Conservation (phyloP, 1,140 invertebrate species). For the Pogonus chalceus region DNA sequence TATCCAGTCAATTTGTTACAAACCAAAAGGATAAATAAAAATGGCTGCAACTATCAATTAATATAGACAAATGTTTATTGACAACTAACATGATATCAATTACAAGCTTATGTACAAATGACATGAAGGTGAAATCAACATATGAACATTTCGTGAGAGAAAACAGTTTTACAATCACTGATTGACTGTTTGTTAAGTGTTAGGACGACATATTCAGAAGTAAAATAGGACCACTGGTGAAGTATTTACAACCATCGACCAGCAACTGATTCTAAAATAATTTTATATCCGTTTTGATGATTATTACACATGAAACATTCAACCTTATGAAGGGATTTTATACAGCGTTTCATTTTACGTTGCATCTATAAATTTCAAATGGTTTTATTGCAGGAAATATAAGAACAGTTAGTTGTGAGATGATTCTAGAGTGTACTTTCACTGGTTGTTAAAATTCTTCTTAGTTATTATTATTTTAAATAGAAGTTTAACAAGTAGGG, state of each 20-base stretch:
- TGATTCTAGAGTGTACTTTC: not conserved
- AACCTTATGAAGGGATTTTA: not conserved
- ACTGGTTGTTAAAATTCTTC: not conserved
- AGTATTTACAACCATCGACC: not conserved
- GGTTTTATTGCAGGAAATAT: not conserved
- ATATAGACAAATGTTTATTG: not conserved
- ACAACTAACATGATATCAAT: not conserved
- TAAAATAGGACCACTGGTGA: not conserved
- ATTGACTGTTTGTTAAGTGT: not conserved
- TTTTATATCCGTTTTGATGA: not conserved
- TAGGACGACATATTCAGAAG: not conserved
- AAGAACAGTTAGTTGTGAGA: not conserved
- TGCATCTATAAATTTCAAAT: not conserved
- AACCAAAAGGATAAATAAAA: not conserved
- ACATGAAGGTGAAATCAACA: not conserved
- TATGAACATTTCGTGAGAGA: not conserved
- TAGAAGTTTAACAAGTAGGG: too few species aligned
- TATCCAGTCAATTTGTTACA: not conserved
- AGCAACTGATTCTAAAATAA: not conserved
- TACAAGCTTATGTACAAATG: not conserved
- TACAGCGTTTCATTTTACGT: not conserved
- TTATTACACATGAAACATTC: not conserved
- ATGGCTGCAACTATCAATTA: not conserved
- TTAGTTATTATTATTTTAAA: not conserved
- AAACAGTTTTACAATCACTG: not conserved